Evolutionary conservation across 2,888 invertebrate genomes (phyloP), one percentile per base, ranked within the genome.

Genomic region (Hofmannophila pseudospretella): DNA sequence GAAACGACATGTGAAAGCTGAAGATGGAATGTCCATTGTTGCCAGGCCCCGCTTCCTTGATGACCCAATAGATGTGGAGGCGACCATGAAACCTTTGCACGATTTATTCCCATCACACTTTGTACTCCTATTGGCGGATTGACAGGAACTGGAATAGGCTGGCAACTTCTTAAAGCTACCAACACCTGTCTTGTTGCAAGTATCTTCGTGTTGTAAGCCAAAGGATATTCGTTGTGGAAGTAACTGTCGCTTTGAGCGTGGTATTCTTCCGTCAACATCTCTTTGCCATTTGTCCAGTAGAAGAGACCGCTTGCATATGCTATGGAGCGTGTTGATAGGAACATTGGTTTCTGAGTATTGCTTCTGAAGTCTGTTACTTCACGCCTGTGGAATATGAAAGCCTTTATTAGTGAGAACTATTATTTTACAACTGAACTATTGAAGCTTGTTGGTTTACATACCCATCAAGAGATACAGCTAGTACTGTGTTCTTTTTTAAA

Each of bases 381-480:
- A 39, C 91, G 91, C 9, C 91, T 92, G 59, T 0, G n/a, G 12
- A 32, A 12, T 23, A 29, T 9, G 5, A 13, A 13, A 11, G 7
- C 28, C 10, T 26, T 23, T 25, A 5, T 16, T 16, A 16, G n/a
- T n/a, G n/a, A n/a, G 16, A 16, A 16, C 16, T 16, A 16, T 4
- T 16, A 16, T 3, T 16, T 16, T 16, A 16, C 5, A 16, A 5
- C 3, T 20, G 5, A 16, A 16, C 5, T 16, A 16, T 16, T 16
- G n/a, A 16, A 16, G 16, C 3, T 27, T 5, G 29, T 27, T 5
- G 29, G 5, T 41, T 35, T 44, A 61, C 84, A 74, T 72, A 92
- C 92, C 96, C 96, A 67, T 96, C 95, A 7, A 96, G 75, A 1
- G 94, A 93, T 3, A 95, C 92, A 0, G 95, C 92, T 47, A 93